Evolutionary conservation across 2,113 vertebrate genomes (phyloP), one percentile per base, ranked within the genome.

Genomic region (Fukomys damarensis): DNA sequence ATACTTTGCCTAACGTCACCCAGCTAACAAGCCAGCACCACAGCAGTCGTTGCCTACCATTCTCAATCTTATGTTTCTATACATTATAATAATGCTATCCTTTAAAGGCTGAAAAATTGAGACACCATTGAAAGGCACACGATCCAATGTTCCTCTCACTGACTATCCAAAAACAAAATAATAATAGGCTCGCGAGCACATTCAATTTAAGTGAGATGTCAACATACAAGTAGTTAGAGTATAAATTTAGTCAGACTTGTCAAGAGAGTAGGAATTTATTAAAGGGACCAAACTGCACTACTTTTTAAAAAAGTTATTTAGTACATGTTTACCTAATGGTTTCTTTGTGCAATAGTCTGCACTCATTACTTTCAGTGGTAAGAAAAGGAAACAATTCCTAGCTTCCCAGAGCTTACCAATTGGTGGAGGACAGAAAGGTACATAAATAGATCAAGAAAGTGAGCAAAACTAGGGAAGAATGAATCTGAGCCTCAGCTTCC

Each of bases 181-280:
- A 56, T 56, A 30, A 24, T 28, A 79, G 76, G 49, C 5, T 91
- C 66, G 89, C 81, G 74, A 89, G 22, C 56, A 95, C 30, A 54
- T 70, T 81, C 89, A 46, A 68, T 90, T 80, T 80, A 81, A 95
- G 26, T 59, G 86, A 95, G 72, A 82, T 59, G 66, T 56, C 76
- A 61, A 56, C 17, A 56, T 7, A 70, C 30, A 19, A 74, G 41
- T 58, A n/a, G 70, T 54, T 91, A 83, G 52, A 66, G 59, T 61
- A 82, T 56, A 89, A 82, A 89, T 68, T 96, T 72, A 89, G 28
- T 30, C 35, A 91, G 76, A 52, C 22, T 86, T 63, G 26, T 96
- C 70, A 85, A 85, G n/a, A 86, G 59, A 92, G 66, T 22, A 76
- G 22, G 14, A 30, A 89, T 41, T 89, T 80, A 66, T 28, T 24